Evolutionary conservation across 1,140 invertebrate species (phyloP).

Genomic region (Drosophila kanapiae): DNA sequence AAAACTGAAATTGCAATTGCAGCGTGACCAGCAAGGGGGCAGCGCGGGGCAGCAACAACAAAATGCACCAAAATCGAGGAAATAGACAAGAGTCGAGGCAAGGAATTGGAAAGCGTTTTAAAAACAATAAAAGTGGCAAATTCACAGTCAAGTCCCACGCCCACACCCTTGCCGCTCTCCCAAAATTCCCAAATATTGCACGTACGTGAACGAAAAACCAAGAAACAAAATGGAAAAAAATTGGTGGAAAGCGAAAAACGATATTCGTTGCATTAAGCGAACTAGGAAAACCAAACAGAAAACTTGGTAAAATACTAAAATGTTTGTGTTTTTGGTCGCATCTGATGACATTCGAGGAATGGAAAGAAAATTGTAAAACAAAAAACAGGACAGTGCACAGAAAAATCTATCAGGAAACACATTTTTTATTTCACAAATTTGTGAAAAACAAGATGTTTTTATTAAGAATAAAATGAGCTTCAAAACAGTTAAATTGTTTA

Average conservation of each 20-base stretch:
- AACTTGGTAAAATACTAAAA: constrained; percentile 27
- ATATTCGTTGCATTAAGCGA: constrained; percentile 51
- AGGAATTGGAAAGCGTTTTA: constrained; percentile 63
- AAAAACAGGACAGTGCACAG: neutral
- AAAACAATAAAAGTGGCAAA: constrained; percentile 65
- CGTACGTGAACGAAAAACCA: constrained; percentile 30
- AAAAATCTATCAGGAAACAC: neutral
- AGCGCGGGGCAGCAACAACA: too few species aligned
- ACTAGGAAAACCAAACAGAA: constrained; percentile 38
- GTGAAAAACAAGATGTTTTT: neutral
- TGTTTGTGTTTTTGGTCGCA: constrained; percentile 29
- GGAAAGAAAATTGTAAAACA: neutral
- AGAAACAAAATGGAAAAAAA: neutral
- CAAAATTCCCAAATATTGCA: constrained; percentile 53
- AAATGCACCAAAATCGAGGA: constrained; percentile 6
- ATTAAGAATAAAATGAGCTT: neutral
- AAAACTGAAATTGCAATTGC: constrained; percentile 58
- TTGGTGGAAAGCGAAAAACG: constrained; percentile 7
- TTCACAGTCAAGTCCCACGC: constrained; percentile 26
- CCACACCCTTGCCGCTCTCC: neutral
- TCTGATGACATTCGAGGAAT: constrained; percentile 37
- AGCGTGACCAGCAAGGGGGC: neutral
- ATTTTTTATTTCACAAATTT: neutral
- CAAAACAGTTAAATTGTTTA: neutral
- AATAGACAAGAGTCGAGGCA: constrained; percentile 25